phyloP scores from a whole-genome alignment of 2,888 invertebrate species.

The Lutraria lutraria region DNA sequence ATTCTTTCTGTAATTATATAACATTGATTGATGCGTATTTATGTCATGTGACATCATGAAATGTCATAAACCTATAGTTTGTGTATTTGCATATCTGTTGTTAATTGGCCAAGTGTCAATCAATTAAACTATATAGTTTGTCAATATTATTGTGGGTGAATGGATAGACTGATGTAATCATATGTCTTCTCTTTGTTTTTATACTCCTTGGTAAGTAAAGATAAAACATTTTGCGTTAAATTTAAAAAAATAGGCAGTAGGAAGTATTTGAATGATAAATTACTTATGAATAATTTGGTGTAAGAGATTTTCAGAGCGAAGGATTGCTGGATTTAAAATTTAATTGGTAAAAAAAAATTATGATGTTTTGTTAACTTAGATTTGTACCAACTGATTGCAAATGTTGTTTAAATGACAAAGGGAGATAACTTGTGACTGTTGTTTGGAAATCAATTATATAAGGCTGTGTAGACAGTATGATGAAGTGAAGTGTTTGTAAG shows the following conservation, averaged over 20 bases:
- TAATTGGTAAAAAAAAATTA: too few relatives aligned
- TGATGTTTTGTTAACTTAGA: too few relatives aligned
- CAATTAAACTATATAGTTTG: constrained; percentile 29
- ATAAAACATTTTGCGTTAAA: too few relatives aligned
- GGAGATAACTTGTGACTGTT: background rate
- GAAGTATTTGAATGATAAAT: too few relatives aligned
- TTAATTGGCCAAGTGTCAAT: constrained; percentile 50
- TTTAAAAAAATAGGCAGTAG: too few relatives aligned
- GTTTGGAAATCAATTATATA: constrained; percentile 11
- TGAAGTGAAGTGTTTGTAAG: background rate
- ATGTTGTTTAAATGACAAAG: background rate
- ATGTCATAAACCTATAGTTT: background rate
- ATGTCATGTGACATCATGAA: constrained; percentile 9
- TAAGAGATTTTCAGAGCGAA: too few relatives aligned
- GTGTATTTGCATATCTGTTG: constrained; percentile 15
- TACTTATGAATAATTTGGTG: too few relatives aligned
- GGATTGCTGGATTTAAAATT: too few relatives aligned
- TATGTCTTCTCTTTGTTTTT: constrained; percentile 5
- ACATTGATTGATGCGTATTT: constrained; percentile 18
- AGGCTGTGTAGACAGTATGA: background rate
- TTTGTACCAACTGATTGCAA: background rate
- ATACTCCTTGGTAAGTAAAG: background rate
- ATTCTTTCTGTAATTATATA: background rate
- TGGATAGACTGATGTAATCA: background rate
- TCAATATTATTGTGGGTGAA: constrained; percentile 16